phyloP scores from a whole-genome alignment of 2,797 vertebrate species.

The Fistularia commersonii region DNA sequence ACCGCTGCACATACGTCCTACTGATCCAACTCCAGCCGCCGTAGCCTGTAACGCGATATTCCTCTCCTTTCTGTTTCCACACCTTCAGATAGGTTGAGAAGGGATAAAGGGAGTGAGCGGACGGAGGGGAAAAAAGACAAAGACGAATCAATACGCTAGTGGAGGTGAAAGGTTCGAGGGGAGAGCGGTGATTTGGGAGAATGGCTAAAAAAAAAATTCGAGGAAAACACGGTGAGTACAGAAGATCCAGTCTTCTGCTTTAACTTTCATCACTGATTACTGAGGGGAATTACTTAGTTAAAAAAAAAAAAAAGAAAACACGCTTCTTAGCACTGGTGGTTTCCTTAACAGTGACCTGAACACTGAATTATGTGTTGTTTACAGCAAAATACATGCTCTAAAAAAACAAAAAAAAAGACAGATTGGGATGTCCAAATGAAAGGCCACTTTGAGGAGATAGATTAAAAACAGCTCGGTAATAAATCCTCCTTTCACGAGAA shows the following conservation, averaged over 20 bases:
- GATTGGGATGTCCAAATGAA: no score
- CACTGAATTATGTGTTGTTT: no score
- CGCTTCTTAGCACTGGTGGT: no score
- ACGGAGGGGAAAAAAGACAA: constrained; percentile 6
- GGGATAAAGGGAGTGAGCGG: background rate
- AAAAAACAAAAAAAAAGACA: no score
- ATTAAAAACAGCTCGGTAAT: no score
- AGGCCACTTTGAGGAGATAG: no score
- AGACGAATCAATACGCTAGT: background rate
- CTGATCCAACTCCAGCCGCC: constrained; percentile 98
- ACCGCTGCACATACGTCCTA: constrained; percentile 90
- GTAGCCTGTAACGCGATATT: constrained; percentile 96
- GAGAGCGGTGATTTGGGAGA: background rate
- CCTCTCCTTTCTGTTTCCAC: constrained; percentile 99
- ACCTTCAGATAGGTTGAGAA: constrained; percentile 73
- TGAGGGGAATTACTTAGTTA: no score
- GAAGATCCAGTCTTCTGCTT: background rate
- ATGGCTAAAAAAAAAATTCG: background rate
- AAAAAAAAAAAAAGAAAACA: no score
- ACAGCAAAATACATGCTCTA: no score
- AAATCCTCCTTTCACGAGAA: no score
- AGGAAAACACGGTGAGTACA: constrained; percentile 2
- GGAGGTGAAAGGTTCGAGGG: constrained; percentile 6
- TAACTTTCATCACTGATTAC: no score
- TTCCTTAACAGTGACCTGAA: no score